Evolutionary conservation across 2,113 vertebrate genomes (phyloP).

Genomic region (western clawed frog (Xenopus tropicalis)): DNA sequence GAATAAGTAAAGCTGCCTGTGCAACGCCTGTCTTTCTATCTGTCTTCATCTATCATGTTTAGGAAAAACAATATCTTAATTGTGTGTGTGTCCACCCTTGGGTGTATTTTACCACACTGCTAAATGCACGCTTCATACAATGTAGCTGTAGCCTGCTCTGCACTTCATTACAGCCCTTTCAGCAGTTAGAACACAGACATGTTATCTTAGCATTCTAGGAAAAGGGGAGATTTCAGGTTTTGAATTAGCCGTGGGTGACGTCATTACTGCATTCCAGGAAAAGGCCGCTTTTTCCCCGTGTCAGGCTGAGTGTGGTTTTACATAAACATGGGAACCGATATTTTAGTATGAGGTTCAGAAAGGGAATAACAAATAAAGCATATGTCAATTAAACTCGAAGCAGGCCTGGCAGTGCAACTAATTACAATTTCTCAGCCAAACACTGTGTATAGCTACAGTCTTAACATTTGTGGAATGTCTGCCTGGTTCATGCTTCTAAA

Average conservation of each 20-base stretch:
- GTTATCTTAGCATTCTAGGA: conserved; percentile 36
- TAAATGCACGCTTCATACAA: conserved; percentile 3
- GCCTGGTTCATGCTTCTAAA: conserved; percentile 16
- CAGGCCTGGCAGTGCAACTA: conserved; percentile 22
- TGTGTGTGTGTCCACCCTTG: too few species aligned
- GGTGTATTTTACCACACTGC: background rate
- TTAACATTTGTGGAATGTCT: conserved; percentile 22
- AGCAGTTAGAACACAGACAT: conserved; percentile 31
- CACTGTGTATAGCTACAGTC: conserved; percentile 3
- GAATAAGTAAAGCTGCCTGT: too few species aligned
- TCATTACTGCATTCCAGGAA: conserved; percentile 40
- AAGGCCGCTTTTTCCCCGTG: conserved; percentile 22
- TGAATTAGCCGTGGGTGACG: conserved; percentile 35
- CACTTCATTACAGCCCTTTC: background rate
- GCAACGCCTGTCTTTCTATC: too few species aligned
- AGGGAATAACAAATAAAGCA: conserved; percentile 36
- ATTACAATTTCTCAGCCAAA: conserved; percentile 31
- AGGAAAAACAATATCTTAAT: too few species aligned
- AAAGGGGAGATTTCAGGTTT: conserved; percentile 30
- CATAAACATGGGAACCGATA: conserved; percentile 36
- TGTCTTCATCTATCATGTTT: too few species aligned
- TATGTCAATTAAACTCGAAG: conserved; percentile 24
- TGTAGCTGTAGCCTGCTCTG: conserved; percentile 14
- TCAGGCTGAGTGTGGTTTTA: conserved; percentile 37
- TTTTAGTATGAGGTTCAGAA: conserved; percentile 31